These are phyloP conservation scores for Apodemia mormo DNA, from an alignment of 2,888 invertebrate species.

Conservation along the genomic window DNA sequence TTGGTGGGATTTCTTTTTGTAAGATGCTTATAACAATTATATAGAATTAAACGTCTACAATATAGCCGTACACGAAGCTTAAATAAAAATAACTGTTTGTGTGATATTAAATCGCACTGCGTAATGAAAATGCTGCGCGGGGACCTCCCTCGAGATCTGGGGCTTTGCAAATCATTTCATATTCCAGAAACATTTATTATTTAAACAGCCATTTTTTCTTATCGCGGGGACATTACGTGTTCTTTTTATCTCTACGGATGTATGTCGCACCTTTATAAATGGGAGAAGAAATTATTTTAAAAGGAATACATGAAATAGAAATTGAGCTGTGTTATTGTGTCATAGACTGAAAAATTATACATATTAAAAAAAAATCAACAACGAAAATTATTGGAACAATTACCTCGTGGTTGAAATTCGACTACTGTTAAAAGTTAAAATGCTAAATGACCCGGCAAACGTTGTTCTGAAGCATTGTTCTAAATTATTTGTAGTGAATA, in stretches of 20 bases:
- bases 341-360: too few relatives aligned
- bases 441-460: too few relatives aligned
- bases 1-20: too few relatives aligned
- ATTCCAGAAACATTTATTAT: constrained; percentile 4
- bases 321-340: too few relatives aligned
- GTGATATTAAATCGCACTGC: constrained; percentile 3
- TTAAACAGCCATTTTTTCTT: constrained; percentile 5
- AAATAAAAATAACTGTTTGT: neutral
- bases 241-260: neutral
- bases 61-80: neutral
- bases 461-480: too few relatives aligned
- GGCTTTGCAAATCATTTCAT: neutral
- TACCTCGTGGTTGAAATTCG: too few relatives aligned
- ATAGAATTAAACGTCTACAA: neutral
- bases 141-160: neutral
- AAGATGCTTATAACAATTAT: neutral
- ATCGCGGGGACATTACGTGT: neutral
- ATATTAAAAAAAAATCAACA: too few relatives aligned
- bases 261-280: neutral
- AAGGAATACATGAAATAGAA: too few relatives aligned
- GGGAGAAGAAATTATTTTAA: neutral
- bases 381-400: too few relatives aligned
- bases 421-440: too few relatives aligned
- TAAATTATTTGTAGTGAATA: too few relatives aligned
- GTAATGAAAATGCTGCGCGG: constrained; percentile 12